Evolutionary conservation across 2,113 vertebrate genomes (phyloP), one percentile per base, ranked within the genome.

Genomic region (Myotis brandtii): DNA sequence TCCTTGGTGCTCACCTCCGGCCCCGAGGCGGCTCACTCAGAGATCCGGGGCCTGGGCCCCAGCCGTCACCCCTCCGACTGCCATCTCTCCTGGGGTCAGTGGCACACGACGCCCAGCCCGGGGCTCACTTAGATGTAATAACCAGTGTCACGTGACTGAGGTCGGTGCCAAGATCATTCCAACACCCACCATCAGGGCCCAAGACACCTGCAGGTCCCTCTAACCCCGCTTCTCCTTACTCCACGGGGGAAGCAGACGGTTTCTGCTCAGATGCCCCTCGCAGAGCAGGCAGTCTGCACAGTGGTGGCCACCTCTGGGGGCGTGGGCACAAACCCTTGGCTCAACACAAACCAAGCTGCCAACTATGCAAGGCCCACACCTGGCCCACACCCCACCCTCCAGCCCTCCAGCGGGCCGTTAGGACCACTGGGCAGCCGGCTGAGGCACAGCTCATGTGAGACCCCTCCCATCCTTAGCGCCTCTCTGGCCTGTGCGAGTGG

Each of bases 301-400:
- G 59, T 6, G 64, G 67, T 27, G 18, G 34, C 59, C 70, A 27
- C 77, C 30, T 64, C 48, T 12, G 56, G 16, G 37, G 43, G 20
- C 23, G 48, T 10, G 46, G 20, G 25, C 30, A 10, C 32, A 64
- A 76, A 76, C 66, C 80, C 3, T 0, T 21, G 79, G 75, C 43
- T 54, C 66, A 18, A 5, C 52, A 46, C 59, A 69, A 72, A 34
- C 80, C 23, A 13, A 95, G 50, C 32, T 32, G 30, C 94, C 83
- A 91, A 50, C 84, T 95, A 92, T 96, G 95, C 89, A 91, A 96
- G 81, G 56, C 77, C 69, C 1, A 2, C n/a, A 2, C 54, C 30
- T 23, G 56, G 67, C 50, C 46, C 27, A 43, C 46, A 1, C 50
- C 52, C 23, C 40, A 2, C 40, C 37, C 20, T 56, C 67, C 1